Base-by-base conservation (phyloP, 2,888 invertebrate species). In the Cheilosia vulpina region DNA sequence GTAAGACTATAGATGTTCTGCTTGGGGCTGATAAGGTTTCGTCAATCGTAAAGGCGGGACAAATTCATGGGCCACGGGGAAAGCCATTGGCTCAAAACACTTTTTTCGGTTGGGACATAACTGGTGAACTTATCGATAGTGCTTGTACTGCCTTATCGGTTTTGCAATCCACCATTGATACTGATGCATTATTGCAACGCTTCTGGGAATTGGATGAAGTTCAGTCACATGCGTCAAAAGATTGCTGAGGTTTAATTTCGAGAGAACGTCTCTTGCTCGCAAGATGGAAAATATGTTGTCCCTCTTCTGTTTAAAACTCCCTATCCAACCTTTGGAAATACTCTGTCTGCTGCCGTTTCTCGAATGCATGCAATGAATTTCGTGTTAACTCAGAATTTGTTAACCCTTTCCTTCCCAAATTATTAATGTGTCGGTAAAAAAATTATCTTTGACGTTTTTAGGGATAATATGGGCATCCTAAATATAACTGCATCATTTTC, bases 1-100 rank as follows among this genome's bases (percentile, higher is more conserved):
- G 41, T 5, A 17, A 34, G 11, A 17, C 58, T 1, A 34, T 69
- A 0, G 69, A 69, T 60, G 47, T 41, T 1, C 34, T 62, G 4
- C 38, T 73, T 4, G 53, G 72, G 0, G 72, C 45, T 7, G 72
- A 73, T 19, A 73, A 34, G 19, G 19, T 72, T 1, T 71, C 62
- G 41, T 19, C 7, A 3, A 60, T 60, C n/a, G 13, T 72, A 2
- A 13, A 52, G 15, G 52, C n/a, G 9, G 19, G 50, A 11, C 24
- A 72, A 41, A 38, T 52, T 17, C n/a, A 13, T 6, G 43, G 62
- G 2, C 31, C 2, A 1, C 24, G 31, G 6, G 60, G 53, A 3
- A 11, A 11, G 2, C 41, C 53, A 7, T 2, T 62, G 6, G 72
- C 60, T 9, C 43, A 41, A 15, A 24, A 52, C 1, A 72, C 60